phyloP scores from a whole-genome alignment of 1,140 invertebrate species.

The Heliconius nattereri region DNA sequence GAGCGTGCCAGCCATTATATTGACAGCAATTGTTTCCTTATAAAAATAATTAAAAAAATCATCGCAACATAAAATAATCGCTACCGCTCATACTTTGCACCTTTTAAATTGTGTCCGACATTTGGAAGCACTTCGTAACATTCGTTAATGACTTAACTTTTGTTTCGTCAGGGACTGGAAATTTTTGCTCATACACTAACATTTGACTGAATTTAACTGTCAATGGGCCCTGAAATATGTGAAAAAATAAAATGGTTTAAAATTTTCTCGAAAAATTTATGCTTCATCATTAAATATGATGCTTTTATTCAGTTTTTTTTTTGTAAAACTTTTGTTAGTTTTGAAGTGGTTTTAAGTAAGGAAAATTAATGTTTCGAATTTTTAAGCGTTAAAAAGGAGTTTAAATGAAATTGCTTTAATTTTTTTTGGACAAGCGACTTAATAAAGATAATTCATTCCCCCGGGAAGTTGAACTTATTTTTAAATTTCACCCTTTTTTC shows the following conservation, averaged over 20 bases:
- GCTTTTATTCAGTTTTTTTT: neutral
- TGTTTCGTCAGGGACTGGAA: constrained; percentile 4
- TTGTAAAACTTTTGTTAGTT: neutral
- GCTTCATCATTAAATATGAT: neutral
- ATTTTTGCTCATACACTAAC: constrained; percentile 8
- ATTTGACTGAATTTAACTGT: neutral
- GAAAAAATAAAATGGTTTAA: neutral
- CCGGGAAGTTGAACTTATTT: no score
- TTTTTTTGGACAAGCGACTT: no score
- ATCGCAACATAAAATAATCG: neutral
- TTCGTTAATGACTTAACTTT: constrained; percentile 24
- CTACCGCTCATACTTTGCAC: neutral
- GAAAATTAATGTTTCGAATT: neutral
- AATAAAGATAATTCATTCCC: no score
- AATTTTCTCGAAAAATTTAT: neutral
- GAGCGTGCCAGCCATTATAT: no score
- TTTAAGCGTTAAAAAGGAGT: no score
- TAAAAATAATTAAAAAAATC: no score
- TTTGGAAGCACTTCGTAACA: constrained; percentile 7
- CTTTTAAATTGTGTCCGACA: constrained; percentile 12
- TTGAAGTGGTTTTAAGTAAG: neutral
- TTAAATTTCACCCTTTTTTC: no score
- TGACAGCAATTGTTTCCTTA: no score
- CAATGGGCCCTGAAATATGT: neutral
- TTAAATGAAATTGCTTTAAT: no score